phyloP scores from a whole-genome alignment of 2,888 invertebrate genomes.

The Drosophila dives region DNA sequence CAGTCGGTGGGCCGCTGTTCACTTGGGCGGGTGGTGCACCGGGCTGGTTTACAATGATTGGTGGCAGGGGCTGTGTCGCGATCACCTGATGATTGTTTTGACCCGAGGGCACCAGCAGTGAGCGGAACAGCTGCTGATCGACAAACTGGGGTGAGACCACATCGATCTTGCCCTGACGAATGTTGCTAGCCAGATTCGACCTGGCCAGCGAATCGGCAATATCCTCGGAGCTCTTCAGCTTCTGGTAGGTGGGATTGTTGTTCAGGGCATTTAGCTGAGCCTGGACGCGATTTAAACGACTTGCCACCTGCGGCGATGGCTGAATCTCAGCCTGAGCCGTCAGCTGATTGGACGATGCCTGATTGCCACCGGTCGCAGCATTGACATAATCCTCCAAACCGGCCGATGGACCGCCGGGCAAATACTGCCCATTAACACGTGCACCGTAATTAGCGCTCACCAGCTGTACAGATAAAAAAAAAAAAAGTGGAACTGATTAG shows the following conservation, averaged over 20 bases:
- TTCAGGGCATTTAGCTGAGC: conserved; percentile 78
- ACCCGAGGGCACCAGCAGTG: conserved; percentile 80
- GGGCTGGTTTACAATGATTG: conserved; percentile 82
- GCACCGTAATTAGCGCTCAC: conserved; percentile 69
- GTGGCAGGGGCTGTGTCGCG: conserved; percentile 81
- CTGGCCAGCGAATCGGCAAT: conserved; percentile 82
- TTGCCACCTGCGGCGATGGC: conserved; percentile 72
- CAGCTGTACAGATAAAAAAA: conserved; percentile 40
- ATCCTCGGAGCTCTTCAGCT: conserved; percentile 80
- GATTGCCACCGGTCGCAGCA: conserved; percentile 69
- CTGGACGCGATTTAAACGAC: conserved; percentile 74
- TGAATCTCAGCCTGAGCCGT: conserved; percentile 76
- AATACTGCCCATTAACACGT: conserved; percentile 44
- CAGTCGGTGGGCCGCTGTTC: conserved; percentile 82
- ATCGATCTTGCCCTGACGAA: conserved; percentile 81
- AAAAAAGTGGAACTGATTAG: conserved; percentile 9
- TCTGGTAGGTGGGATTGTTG: conserved; percentile 74
- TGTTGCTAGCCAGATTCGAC: conserved; percentile 76
- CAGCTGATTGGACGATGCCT: conserved; percentile 62
- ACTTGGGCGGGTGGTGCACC: conserved; percentile 79
- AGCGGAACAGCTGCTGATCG: conserved; percentile 81
- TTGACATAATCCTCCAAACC: conserved; percentile 80
- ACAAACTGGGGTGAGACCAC: conserved; percentile 82
- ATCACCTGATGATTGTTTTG: conserved; percentile 81
- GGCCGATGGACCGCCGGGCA: conserved; percentile 52